A percentile compares a stretch with the other conserved stretches of the same genome.
These are phyloP conservation scores for Telenomus remus DNA, from an alignment of 1,140 invertebrate species.

Conservation along the genomic window DNA sequence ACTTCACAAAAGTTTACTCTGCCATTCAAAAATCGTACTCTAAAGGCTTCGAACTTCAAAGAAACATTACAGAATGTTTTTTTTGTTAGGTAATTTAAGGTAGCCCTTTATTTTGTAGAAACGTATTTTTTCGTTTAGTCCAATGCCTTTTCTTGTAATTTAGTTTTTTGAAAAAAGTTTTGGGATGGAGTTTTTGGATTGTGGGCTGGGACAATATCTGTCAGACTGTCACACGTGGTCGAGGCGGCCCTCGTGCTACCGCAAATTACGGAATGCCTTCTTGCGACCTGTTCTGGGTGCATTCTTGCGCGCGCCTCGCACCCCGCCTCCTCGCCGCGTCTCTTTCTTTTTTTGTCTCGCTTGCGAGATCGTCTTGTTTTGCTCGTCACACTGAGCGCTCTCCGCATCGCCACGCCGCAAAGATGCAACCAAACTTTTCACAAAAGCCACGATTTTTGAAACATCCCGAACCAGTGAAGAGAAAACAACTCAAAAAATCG, in stretches of 20 bases:
- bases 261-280: slow-evolving; percentile 71
- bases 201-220: slow-evolving; percentile 21
- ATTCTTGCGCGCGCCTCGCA: slow-evolving; percentile 61
- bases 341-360: slow-evolving; percentile 40
- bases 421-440: slow-evolving; percentile 8
- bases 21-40: no score
- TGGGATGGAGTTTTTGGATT: not conserved
- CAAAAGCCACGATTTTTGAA: no score
- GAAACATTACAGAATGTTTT: no score
- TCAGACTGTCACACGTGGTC: slow-evolving; percentile 43
- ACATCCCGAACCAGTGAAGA: no score
- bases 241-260: slow-evolving; percentile 46
- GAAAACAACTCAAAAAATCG: no score
- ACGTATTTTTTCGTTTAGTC: no score
- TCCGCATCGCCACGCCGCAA: slow-evolving; percentile 1
- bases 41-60: no score
- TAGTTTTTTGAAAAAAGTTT: slow-evolving; percentile 3
- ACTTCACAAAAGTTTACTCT: no score
- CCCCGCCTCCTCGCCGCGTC: slow-evolving; percentile 19
- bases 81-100: no score
- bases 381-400: slow-evolving; percentile 32
- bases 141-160: no score
- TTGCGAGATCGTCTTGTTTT: slow-evolving; percentile 32
- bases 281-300: slow-evolving; percentile 69
- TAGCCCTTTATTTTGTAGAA: no score